Evolutionary conservation across 2,797 vertebrate genomes (phyloP).

Genomic region (Epinephelus coioides): DNA sequence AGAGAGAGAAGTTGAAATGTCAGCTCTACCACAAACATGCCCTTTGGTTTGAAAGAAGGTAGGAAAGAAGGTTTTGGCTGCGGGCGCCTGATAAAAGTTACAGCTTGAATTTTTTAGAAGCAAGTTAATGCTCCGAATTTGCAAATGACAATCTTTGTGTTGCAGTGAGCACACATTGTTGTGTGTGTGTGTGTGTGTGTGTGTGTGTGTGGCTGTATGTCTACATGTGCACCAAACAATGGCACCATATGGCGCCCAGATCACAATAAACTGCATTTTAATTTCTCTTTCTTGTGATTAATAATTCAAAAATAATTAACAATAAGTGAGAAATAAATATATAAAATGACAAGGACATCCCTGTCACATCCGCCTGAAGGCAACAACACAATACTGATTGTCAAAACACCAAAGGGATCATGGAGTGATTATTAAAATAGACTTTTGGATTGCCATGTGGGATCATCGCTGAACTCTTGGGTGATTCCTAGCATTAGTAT

Average conservation of each 20-base stretch:
- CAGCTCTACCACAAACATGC: constrained; percentile 74
- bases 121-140: constrained; percentile 57
- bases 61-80: constrained; percentile 63
- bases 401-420: constrained; percentile 13
- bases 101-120: constrained; percentile 61
- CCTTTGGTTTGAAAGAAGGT: constrained; percentile 67
- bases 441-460: constrained; percentile 30
- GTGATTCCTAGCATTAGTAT: constrained; percentile 53
- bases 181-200: constrained; percentile 4
- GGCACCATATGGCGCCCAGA: constrained; percentile 70
- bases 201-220: constrained; percentile 1
- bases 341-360: neutral
- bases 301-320: constrained; percentile 24
- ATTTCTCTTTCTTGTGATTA: constrained; percentile 45
- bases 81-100: constrained; percentile 72
- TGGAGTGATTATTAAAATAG: constrained; percentile 48
- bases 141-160: constrained; percentile 58
- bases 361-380: constrained; percentile 10
- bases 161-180: constrained; percentile 22
- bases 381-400: constrained; percentile 17
- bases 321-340: constrained; percentile 15
- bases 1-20: constrained; percentile 74
- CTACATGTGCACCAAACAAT: constrained; percentile 20
- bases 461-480: constrained; percentile 41
- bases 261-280: constrained; percentile 42